phyloP scores from a whole-genome alignment of 2,888 invertebrate species.

The Lepidonotus clava region DNA sequence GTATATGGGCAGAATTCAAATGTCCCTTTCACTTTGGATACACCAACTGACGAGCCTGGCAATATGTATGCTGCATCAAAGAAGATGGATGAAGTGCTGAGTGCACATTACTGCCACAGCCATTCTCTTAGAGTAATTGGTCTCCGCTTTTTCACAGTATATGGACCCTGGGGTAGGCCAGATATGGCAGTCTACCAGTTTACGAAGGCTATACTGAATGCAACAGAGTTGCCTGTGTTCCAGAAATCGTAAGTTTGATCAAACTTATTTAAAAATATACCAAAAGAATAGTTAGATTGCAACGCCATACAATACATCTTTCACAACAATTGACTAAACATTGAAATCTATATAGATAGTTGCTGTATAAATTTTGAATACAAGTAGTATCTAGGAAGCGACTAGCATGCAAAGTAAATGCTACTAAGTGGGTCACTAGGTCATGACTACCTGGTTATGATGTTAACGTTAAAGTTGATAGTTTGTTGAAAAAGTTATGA shows the following conservation, averaged over 20 bases:
- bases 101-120: constrained; percentile 60
- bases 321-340: too few species aligned
- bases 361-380: too few species aligned
- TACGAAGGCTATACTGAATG: constrained; percentile 58
- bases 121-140: constrained; percentile 60
- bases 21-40: constrained; percentile 61
- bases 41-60: constrained; percentile 60
- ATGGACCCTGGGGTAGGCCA: constrained; percentile 68
- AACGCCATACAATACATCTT: too few species aligned
- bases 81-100: constrained; percentile 63
- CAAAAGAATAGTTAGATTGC: too few species aligned
- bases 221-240: constrained; percentile 61
- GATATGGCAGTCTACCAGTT: constrained; percentile 68
- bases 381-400: too few species aligned
- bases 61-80: constrained; percentile 68
- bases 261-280: too few species aligned
- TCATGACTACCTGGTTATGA: too few species aligned
- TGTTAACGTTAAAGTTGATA: too few species aligned
- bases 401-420: too few species aligned
- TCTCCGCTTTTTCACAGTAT: constrained; percentile 67
- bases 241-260: constrained; percentile 59
- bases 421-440: too few species aligned
- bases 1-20: constrained; percentile 65
- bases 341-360: too few species aligned
- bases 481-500: too few species aligned